Evolutionary conservation across 2,888 invertebrate genomes (phyloP), one percentile per base, ranked within the genome.

Genomic region (Watsonalla binaria): DNA sequence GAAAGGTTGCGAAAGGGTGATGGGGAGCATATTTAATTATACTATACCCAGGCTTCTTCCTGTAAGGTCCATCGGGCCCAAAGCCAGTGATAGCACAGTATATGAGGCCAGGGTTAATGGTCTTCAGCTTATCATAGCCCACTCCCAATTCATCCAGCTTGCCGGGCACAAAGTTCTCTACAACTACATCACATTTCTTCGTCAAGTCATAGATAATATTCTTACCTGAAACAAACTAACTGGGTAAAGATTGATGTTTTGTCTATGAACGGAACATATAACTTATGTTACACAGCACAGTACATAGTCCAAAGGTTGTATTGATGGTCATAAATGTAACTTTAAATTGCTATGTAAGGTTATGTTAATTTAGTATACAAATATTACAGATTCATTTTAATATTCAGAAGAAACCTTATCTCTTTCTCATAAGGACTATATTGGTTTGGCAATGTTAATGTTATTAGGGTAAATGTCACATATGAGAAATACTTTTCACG

Each of bases 1-100:
- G n/a, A n/a, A n/a, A n/a, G n/a, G n/a, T n/a, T n/a, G n/a, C n/a
- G n/a, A n/a, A n/a, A n/a, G n/a, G n/a, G n/a, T n/a, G n/a, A n/a
- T n/a, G n/a, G n/a, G n/a, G n/a, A n/a, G n/a, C n/a, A n/a, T n/a
- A n/a, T n/a, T n/a, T n/a, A n/a, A n/a, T n/a, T n/a, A n/a, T n/a
- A 14, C 49, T 68, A 69, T 70, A 91, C 65, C 99, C 99, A n/a
- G 98, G 97, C 66, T 95, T 94, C 24, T 92, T 92, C 5, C 93
- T 90, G 84, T 98, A 98, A 0, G 98, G 98, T 0, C 99, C 99
- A 34, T 92, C 90, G 0, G 94, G 90, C 0, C 99, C 99, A 81
- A 96, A 99, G 0, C 99, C 99, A 51, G 97, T 97, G 51, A 99
- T 92, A 0, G 98, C 97, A 83, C 98, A 98, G 80, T 98, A 99